These are phyloP conservation scores for Anoplius nigerrimus DNA, from an alignment of 2,888 invertebrate species.

Conservation along the genomic window DNA sequence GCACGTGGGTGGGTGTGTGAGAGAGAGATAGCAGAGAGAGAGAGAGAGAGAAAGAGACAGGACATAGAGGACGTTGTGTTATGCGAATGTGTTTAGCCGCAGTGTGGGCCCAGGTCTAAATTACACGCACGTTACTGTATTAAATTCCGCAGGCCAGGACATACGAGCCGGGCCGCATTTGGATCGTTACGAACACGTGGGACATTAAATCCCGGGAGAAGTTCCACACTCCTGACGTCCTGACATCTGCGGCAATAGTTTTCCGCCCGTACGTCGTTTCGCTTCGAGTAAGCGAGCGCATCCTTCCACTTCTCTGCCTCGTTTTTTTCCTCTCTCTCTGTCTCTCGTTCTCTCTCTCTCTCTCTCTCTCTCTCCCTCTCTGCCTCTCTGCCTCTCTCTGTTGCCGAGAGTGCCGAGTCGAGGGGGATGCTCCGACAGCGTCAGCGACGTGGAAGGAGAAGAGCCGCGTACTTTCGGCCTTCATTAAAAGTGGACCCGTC, in stretches of 20 bases:
- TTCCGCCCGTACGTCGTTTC: constrained; percentile 1
- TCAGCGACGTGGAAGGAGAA: no score
- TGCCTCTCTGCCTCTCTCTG: background rate
- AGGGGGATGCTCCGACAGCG: no score
- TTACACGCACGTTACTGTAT: constrained; percentile 59
- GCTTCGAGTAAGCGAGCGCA: background rate
- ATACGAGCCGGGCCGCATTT: constrained; percentile 43
- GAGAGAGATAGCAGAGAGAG: no score
- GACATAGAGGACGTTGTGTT: constrained; percentile 35
- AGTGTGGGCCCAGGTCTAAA: constrained; percentile 50
- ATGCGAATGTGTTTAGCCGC: constrained; percentile 43
- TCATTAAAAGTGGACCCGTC: no score
- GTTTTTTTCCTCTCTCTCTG: background rate
- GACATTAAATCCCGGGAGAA: constrained; percentile 52
- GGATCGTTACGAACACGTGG: constrained; percentile 58
- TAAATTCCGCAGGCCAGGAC: constrained; percentile 54
- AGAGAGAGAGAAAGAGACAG: no score
- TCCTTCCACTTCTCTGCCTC: background rate
- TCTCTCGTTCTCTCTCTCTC: no score
- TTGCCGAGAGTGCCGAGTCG: no score
- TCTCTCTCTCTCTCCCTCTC: background rate
- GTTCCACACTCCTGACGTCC: constrained; percentile 34
- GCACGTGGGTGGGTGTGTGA: constrained; percentile 29
- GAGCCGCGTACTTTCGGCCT: no score
- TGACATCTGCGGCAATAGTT: constrained; percentile 47